Conservation (phyloP, 2,113 vertebrate species). For the Ageneiosus marmoratus region DNA sequence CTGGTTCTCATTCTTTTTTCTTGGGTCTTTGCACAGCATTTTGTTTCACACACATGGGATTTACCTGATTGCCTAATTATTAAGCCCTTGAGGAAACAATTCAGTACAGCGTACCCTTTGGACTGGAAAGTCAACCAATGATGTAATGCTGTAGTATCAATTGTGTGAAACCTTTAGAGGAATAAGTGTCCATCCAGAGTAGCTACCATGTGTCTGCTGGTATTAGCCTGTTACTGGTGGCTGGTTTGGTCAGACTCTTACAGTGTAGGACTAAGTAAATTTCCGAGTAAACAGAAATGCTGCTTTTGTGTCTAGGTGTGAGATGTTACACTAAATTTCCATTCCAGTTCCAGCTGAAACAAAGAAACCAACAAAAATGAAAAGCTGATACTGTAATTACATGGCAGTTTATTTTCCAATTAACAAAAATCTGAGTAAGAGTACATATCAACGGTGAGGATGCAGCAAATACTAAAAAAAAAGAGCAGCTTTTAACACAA, state of each 20-base stretch:
- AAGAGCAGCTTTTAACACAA: constrained; percentile 40
- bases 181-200: neutral
- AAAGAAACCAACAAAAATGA: neutral
- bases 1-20: neutral
- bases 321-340: neutral
- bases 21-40: neutral
- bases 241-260: constrained; percentile 31
- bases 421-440: constrained; percentile 22
- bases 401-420: constrained; percentile 29
- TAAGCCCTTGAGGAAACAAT: constrained; percentile 18
- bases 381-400: constrained; percentile 23
- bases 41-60: neutral
- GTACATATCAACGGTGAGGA: neutral
- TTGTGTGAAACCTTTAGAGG: neutral
- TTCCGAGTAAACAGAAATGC: neutral
- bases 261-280: constrained; percentile 18
- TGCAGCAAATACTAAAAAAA: constrained; percentile 1
- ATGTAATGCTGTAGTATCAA: neutral
- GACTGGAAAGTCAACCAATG: neutral
- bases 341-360: constrained; percentile 12
- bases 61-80: constrained; percentile 22
- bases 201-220: constrained; percentile 25
- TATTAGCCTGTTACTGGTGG: constrained; percentile 36
- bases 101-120: neutral
- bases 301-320: neutral